A percentile compares a stretch with the other conserved stretches of the same genome.
Evolutionary conservation across 2,113 vertebrate genomes (phyloP).

Genomic region (Psettodes erumei): DNA sequence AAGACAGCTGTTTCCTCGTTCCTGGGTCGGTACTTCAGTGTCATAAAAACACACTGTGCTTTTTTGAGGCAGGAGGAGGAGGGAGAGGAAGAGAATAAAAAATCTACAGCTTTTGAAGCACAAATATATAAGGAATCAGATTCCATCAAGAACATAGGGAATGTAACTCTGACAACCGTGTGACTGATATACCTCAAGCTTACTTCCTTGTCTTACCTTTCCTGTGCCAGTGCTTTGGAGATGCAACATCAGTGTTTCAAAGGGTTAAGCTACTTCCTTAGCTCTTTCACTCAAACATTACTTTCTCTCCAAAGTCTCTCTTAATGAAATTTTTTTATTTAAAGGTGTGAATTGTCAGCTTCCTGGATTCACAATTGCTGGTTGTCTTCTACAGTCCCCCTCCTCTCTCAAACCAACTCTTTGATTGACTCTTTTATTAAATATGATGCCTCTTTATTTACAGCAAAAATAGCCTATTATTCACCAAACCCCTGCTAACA

Average conservation of each 20-base stretch:
- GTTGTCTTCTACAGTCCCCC: no score
- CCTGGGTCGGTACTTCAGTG: constrained; percentile 43
- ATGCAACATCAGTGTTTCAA: constrained; percentile 5
- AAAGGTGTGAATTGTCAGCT: not conserved
- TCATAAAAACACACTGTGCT: constrained; percentile 36
- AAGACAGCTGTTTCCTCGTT: constrained; percentile 8
- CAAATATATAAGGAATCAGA: not conserved
- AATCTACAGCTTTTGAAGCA: not conserved
- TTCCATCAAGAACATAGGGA: not conserved
- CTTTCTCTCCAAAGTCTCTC: no score
- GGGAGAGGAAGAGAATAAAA: not conserved
- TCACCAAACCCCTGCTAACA: no score
- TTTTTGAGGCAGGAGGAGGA: not conserved
- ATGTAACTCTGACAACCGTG: not conserved
- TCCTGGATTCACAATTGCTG: no score
- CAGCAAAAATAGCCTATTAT: no score
- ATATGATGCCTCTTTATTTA: no score
- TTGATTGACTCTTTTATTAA: no score
- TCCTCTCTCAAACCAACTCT: not conserved
- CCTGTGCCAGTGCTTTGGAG: constrained; percentile 22
- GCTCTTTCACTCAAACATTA: no score
- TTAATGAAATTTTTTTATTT: no score
- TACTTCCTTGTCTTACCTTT: constrained; percentile 14
- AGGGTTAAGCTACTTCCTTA: not conserved
- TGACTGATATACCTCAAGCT: constrained; percentile 13